Evolutionary conservation across 2,113 vertebrate species (phyloP), one percentile per base, ranked within the genome.

Genomic region (Paraplagusia blochii): DNA sequence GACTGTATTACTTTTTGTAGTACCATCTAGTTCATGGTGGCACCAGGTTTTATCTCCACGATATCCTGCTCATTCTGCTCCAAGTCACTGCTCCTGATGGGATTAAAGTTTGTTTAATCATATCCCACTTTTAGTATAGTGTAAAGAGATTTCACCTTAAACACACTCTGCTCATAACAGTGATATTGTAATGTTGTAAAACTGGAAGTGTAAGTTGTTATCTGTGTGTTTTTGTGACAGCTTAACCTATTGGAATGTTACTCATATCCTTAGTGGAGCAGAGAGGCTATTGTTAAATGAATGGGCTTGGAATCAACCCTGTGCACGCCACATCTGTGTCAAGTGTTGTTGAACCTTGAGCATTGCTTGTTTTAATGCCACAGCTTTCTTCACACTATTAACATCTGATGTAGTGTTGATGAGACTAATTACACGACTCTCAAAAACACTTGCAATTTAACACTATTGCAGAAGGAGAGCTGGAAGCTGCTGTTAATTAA

Each of bases 201-300:
- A 29, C 22, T 29, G 40, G 35, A 19, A 52, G 36, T 33, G 38
- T 12, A 16, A 22, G 18, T 19, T 52, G 49, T 55, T 44, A 8
- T 40, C 53, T 42, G 38, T 38, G 44, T 63, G 56, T 16, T 44
- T 46, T 35, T 53, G 22, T 44, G 54, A 48, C 58, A 38, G 70
- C 51, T 35, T 17, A 72, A 55, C 36, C 62, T 47, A 48, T 68
- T 43, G 44, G 22, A 39, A 40, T 53, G 51, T 42, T 36, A 60
- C 68, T 12, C 18, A 40, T 68, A 72, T 61, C 65, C 65, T 59
- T 16, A 49, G 11, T 49, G 2, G 40, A 58, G 51, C 40, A 11
- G 34, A 53, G 44, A 17, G 33, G 46, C 53, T 33, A 44, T 38
- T 53, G 55, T 76, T 59, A 44, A 77, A 56, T 17, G 44, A 11